phyloP scores from a whole-genome alignment of 2,113 vertebrate species.

The Xenopus laevis region DNA sequence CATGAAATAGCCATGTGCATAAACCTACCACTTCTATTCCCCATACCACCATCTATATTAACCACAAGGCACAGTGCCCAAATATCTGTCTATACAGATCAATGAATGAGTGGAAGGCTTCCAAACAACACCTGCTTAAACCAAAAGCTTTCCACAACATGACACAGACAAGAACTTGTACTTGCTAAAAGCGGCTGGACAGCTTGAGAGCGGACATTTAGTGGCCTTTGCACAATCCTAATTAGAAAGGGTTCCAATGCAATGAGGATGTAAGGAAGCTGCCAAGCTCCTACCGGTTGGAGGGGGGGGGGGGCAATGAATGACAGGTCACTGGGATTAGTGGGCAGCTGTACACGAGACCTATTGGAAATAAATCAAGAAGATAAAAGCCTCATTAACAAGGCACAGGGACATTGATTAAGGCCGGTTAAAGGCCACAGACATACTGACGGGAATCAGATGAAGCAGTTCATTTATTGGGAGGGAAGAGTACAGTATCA shows the following conservation, averaged over 20 bases:
- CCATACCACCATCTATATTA: no score
- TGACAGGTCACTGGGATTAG: constrained; percentile 45
- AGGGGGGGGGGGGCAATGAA: constrained; percentile 18
- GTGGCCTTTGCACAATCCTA: constrained; percentile 31
- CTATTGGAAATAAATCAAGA: constrained; percentile 46
- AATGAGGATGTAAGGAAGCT: constrained; percentile 29
- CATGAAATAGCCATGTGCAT: no score
- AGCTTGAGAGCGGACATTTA: constrained; percentile 14
- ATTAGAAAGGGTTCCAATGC: constrained; percentile 27
- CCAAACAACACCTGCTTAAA: background rate
- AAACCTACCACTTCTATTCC: no score
- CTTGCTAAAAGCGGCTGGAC: background rate
- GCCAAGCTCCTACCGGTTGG: constrained; percentile 28
- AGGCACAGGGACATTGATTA: constrained; percentile 45
- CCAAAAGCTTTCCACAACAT: background rate
- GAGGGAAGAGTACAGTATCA: constrained; percentile 6
- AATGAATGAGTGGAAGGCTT: background rate
- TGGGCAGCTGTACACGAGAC: constrained; percentile 41
- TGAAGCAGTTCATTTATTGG: constrained; percentile 39
- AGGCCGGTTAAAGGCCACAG: constrained; percentile 39
- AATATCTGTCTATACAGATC: no score
- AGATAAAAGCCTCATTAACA: constrained; percentile 46
- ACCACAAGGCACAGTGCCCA: no score
- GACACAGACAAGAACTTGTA: background rate
- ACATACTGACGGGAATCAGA: constrained; percentile 42